Evolutionary conservation across 2,113 vertebrate species (phyloP).

Genomic region (Corydoras maculifer): DNA sequence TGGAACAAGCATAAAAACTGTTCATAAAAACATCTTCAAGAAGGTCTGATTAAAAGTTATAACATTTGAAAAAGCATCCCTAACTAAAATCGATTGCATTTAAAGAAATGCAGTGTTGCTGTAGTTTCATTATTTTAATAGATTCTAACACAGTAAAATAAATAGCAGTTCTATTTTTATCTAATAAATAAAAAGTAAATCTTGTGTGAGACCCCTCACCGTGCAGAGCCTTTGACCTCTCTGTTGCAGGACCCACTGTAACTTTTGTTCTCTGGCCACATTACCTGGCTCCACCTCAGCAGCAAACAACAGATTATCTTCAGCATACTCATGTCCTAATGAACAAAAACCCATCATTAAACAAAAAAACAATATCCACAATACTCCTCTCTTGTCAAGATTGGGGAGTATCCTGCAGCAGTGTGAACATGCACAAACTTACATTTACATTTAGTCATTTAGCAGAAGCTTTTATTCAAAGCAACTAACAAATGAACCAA

Average conservation of each 20-base stretch:
- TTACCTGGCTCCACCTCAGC: constrained; percentile 82
- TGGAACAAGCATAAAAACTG: not conserved
- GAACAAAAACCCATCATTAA: not conserved
- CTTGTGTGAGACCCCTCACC: constrained; percentile 50
- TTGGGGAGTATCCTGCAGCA: not conserved
- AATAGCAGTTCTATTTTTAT: constrained; percentile 1
- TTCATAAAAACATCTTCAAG: no score
- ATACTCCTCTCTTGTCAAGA: not conserved
- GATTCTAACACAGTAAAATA: not conserved
- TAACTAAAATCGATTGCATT: no score
- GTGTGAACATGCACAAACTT: no score
- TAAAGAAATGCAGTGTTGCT: no score
- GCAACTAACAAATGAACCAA: no score
- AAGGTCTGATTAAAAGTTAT: no score
- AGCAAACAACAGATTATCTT: constrained; percentile 89
- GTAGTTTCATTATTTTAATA: no score
- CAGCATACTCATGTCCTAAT: constrained; percentile 88
- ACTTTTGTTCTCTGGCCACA: constrained; percentile 64
- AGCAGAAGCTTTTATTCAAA: no score
- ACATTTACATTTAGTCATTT: no score
- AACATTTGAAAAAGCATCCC: no score
- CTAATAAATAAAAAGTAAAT: no score
- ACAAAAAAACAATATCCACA: no score
- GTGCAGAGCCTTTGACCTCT: constrained; percentile 71
- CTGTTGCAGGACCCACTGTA: constrained; percentile 70